Base-by-base conservation (phyloP, 2,113 vertebrate species). In the Candoia aspera region DNA sequence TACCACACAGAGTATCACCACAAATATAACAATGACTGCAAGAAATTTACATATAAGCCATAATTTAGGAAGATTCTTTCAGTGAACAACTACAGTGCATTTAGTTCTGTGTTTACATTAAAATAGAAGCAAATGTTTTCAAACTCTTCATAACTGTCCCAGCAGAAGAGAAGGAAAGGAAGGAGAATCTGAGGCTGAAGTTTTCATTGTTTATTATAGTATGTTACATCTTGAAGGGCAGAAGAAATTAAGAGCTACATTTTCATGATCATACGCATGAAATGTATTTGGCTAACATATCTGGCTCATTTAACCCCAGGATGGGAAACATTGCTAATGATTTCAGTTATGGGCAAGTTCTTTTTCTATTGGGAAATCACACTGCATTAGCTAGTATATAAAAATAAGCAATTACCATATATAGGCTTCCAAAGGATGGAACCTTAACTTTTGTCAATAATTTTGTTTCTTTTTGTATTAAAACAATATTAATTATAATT, bases 341-440 rank as follows among this genome's bases (percentile, higher is more conserved):
- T 21, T 37, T 54, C 29, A 29, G 13, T 86, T 55, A 86, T 55
- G 1, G 53, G 26, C 26, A 55, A 55, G 13, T 19, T n/a, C 13
- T 55, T 54, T 15, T 86, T 6, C 12, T 17, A 55, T 55, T 55
- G 5, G 53, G 33, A 88, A 42, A 88, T 88, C 58, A 62, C 12
- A 60, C 60, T 62, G 58, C 86, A 60, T 24, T 88, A 19, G 29
- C 84, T n/a, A 55, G 59, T 53, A 64, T 19, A 88, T 49, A 46
- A 93, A 92, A 10, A 90, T 46, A 24, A 59, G 83, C 90, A 92
- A 92, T 73, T 93, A 29, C 4, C 12, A 86, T 24, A 49, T 13
- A 54, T 29, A 12, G 37, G 68, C 89, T 88, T 90, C 37, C 12
- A 90, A 93, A 87, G 3, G 26, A 26, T 90, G 92, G 90, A 29